These are phyloP conservation scores for Pseudonaja textilis DNA, from an alignment of 2,113 vertebrate species.

Conservation along the genomic window DNA sequence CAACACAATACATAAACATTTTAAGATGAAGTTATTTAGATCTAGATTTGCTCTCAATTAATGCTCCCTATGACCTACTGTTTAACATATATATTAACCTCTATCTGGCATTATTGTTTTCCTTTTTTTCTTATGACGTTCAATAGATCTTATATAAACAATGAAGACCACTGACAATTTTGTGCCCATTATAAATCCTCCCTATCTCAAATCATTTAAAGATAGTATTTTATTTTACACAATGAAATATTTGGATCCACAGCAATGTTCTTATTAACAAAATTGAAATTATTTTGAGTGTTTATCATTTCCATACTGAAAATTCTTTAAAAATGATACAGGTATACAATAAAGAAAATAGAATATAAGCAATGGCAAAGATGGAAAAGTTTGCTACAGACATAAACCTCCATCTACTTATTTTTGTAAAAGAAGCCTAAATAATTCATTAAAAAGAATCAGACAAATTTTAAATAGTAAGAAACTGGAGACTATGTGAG, in stretches of 20 bases:
- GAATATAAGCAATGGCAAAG: slow-evolving; percentile 31
- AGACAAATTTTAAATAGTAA: slow-evolving; percentile 31
- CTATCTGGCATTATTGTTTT: neutral
- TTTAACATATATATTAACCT: neutral
- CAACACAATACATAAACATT: neutral
- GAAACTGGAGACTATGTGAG: slow-evolving; percentile 20
- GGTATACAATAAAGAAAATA: neutral
- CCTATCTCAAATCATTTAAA: neutral
- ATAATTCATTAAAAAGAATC: slow-evolving; percentile 3
- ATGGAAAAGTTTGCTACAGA: slow-evolving; percentile 12
- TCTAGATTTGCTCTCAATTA: neutral
- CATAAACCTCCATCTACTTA: slow-evolving; percentile 16
- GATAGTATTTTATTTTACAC: neutral
- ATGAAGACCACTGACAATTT: neutral
- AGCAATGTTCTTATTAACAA: neutral
- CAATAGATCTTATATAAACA: neutral
- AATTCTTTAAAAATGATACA: slow-evolving; percentile 19
- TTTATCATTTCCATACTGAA: neutral
- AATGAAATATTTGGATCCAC: neutral
- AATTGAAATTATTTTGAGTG: neutral
- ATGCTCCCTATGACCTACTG: neutral
- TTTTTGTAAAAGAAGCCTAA: slow-evolving; percentile 62
- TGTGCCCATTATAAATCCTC: neutral
- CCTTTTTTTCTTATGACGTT: neutral
- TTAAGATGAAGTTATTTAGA: neutral